Conservation (phyloP, 2,113 vertebrate species). For the Aix galericulata region DNA sequence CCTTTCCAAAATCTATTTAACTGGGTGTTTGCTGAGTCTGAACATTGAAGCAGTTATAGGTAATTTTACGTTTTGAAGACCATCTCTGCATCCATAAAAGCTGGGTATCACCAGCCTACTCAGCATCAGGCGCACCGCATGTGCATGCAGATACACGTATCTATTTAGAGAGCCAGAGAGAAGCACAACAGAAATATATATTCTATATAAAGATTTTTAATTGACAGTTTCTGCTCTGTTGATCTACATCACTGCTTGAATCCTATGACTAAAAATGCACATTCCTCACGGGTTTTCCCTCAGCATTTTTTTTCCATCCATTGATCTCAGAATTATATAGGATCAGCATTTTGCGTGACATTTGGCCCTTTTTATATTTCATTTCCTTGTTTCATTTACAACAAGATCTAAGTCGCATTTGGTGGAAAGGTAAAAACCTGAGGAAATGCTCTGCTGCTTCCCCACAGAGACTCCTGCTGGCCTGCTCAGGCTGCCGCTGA, state of each 20-base stretch:
- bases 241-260: neutral
- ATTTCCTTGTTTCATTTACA: neutral
- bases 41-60: neutral
- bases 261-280: neutral
- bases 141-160: fast-evolving
- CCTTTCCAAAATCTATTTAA: neutral
- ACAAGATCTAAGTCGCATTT: neutral
- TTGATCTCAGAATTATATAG: neutral
- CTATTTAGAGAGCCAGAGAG: neutral
- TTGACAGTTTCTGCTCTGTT: neutral
- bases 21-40: neutral
- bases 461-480: neutral
- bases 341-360: neutral
- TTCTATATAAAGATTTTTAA: neutral
- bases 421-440: neutral
- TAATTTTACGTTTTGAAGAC: neutral
- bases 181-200: neutral
- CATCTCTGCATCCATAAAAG: neutral
- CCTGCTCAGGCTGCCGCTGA: neutral
- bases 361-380: neutral
- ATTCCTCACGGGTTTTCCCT: neutral
- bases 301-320: neutral
- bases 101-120: neutral
- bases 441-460: neutral
- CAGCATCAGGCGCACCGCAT: neutral